Evolutionary conservation across 2,888 invertebrate genomes (phyloP), one percentile per base, ranked within the genome.

Genomic region (Calameuta pallipes): DNA sequence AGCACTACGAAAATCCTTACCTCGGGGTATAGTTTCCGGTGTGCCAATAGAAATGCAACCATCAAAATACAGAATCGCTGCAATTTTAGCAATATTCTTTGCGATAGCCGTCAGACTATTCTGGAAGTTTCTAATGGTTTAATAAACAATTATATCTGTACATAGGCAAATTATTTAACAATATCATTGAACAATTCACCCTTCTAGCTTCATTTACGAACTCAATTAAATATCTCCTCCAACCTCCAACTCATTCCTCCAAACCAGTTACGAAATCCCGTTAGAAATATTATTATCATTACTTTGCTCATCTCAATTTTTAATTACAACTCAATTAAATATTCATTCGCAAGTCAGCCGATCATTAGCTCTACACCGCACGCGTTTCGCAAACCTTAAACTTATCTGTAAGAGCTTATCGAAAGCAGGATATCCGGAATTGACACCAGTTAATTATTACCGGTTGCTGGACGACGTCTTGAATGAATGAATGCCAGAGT

Each of bases 21-120:
- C 92, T 77, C 93, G 92, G 77, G 94, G 94, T 0, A 90, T 92
- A 81, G 92, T 95, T 0, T 95, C 94, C 0, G 94, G 94, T 0
- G 83, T 93, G 35, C 82, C 87, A 75, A 81, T 78, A 41, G 85
- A 86, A 71, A 87, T 84, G 73, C 83, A 83, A 76, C 90, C 83
- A 4, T 84, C 83, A 3, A 86, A 78, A 41, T 85, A 84, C 71
- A 83, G 83, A 73, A 87, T 92, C 6, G 88, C 90, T 70, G 91
- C 92, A 11, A 74, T 90, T n/a, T 69, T 88, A 30, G 80, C 84
- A n/a, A 77, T 92, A 41, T 81, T 90, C 35, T 35, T 90, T 13
- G 89, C 89, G 23, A 73, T 92, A 68, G 76, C 92, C 41, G 79
- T 85, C 68, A 87, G 88, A 83, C 79, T 92, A 56, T 41, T 92